Conservation (phyloP, 2,888 invertebrate genomes). For the Lysandra bellargus region DNA sequence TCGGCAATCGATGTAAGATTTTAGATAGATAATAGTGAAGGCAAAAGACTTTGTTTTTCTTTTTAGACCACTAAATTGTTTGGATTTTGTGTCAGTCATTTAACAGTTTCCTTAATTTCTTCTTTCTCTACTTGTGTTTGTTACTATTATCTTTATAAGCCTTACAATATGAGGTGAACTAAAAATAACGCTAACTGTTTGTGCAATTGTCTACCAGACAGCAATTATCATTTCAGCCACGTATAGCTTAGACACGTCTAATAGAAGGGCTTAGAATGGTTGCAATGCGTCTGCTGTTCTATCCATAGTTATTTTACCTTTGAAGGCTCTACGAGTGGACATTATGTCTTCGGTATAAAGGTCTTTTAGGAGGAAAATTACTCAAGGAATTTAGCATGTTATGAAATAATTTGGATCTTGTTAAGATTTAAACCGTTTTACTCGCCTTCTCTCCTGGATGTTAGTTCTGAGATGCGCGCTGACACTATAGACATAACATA, state of each 20-base stretch:
- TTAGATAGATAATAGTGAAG: not conserved
- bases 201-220: not conserved
- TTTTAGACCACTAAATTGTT: no score
- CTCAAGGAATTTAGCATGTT: not conserved
- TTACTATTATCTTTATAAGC: no score
- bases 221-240: constrained; percentile 26
- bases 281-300: not conserved
- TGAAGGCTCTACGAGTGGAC: not conserved
- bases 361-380: not conserved
- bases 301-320: not conserved
- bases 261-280: not conserved
- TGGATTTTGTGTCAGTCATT: not conserved
- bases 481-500: no score
- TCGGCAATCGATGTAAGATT: not conserved
- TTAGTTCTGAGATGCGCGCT: no score
- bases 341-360: not conserved
- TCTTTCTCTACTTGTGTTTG: not conserved
- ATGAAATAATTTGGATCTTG: not conserved
- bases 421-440: not conserved
- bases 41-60: no score
- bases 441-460: not conserved
- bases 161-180: not conserved
- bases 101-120: not conserved
- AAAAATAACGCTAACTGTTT: constrained; percentile 4
- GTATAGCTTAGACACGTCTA: constrained; percentile 11